A percentile compares a stretch with the other conserved stretches of the same genome.
These are phyloP conservation scores for Julus scanicus DNA, from an alignment of 2,888 invertebrate genomes.

Conservation along the genomic window DNA sequence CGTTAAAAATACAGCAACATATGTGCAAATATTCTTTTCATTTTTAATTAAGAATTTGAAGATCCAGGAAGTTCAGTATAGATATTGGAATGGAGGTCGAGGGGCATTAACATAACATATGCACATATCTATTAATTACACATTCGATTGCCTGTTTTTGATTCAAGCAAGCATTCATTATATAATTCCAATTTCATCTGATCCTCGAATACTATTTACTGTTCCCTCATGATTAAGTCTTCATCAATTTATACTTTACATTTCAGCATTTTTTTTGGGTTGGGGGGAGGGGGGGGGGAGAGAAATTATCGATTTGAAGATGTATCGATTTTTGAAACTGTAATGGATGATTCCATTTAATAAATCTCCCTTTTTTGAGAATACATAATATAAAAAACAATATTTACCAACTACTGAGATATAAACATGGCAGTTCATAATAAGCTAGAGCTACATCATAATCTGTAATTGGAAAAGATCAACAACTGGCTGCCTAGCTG, in stretches of 20 bases:
- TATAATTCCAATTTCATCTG: conserved; percentile 12
- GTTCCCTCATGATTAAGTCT: neutral
- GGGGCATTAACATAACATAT: neutral
- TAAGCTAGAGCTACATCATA: neutral
- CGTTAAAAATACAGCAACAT: too few species aligned
- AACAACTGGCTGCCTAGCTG: conserved; percentile 38
- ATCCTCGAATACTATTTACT: neutral
- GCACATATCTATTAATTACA: neutral
- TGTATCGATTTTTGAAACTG: neutral
- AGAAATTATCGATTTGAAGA: neutral
- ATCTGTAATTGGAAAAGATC: conserved; percentile 8
- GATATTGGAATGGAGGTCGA: too few species aligned
- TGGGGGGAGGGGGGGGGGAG: too few species aligned
- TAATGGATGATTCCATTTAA: neutral
- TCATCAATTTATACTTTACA: neutral
- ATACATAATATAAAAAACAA: conserved; percentile 3
- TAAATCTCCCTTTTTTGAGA: neutral
- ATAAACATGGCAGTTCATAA: neutral
- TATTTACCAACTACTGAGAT: neutral
- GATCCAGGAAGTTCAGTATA: neutral
- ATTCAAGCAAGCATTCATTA: conserved; percentile 13
- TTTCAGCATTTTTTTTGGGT: conserved; percentile 40
- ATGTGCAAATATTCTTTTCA: neutral
- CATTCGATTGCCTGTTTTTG: neutral
- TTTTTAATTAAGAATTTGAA: neutral